A percentile compares a stretch with the other conserved stretches of the same genome.
These are phyloP conservation scores for Aotus griseimembra DNA, from an alignment of 2,797 vertebrate genomes.

Conservation along the genomic window DNA sequence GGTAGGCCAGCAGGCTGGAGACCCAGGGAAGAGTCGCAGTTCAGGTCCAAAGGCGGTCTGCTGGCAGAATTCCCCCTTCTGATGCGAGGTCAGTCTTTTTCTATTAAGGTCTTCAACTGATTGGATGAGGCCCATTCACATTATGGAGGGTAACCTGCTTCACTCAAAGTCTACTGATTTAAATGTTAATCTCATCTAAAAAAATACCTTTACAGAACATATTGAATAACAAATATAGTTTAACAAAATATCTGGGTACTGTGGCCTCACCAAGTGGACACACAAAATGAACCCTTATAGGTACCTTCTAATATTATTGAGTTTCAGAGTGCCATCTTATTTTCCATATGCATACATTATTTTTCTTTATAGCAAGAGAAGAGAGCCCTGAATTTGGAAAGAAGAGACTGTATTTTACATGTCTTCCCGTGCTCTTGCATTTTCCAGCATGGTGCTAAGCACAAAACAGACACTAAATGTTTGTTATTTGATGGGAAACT, in stretches of 20 bases:
- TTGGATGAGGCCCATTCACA: neutral
- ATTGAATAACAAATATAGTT: neutral
- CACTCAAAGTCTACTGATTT: neutral
- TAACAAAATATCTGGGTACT: neutral
- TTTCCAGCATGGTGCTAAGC: neutral
- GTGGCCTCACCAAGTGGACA: neutral
- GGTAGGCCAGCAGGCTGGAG: neutral
- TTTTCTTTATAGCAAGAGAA: neutral
- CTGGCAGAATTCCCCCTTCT: neutral
- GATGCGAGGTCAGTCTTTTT: neutral
- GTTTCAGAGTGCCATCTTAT: neutral
- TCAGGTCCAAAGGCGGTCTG: neutral
- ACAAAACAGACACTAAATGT: neutral
- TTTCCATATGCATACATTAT: neutral
- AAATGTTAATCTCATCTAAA: neutral
- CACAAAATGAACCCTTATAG: neutral
- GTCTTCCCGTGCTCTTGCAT: neutral
- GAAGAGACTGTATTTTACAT: neutral
- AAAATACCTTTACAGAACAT: neutral
- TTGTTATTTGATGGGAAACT: neutral
- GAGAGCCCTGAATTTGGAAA: neutral
- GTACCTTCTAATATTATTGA: neutral
- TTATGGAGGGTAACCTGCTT: neutral
- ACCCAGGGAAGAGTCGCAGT: neutral
- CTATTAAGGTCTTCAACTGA: neutral